Evolutionary conservation across 1,140 invertebrate species (phyloP), one percentile per base, ranked within the genome.

Genomic region (Cataglyphis hispanica): DNA sequence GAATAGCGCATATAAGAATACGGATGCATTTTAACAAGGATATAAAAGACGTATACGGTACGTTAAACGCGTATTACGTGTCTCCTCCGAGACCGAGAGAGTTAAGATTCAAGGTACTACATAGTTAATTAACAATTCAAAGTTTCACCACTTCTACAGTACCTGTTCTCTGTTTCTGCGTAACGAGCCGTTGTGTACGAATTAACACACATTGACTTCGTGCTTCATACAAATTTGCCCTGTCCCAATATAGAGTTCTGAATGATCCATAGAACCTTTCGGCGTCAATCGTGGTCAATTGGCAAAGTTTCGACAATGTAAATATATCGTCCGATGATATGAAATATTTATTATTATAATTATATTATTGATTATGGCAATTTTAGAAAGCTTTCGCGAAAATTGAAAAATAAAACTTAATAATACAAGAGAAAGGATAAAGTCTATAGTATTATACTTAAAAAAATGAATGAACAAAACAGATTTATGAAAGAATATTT

Each of bases 41-140:
- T 78, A 63, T 78, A 78, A 78, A 78, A 78, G 58, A 66, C 19
- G 37, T 64, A 64, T 46, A 78, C 25, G 56, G 58, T 78, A 78
- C 75, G 27, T 78, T 78, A 78, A 78, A 60, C 61, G 19, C 37
- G 40, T 40, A 40, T 85, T 58, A 78, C 37, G 11, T 19, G 11
- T 22, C 76, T 69, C 6, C 37, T 69, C 25, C 34, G 19, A 43
- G 22, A 1, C 6, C n/a, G 27, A 40, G 13, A 50, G 75, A 37
- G 31, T 85, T 64, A 77, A 85, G 60, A 85, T 53, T 85, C 13
- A 80, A 80, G n/a, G 50, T 22, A 81, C n/a, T 56, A 80, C 53
- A 50, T 16, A 13, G 13, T 66, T 85, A 85, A 85, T 85, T 85
- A 85, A 69, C 76, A 85, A 70, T 85, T 80, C 22, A 58, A 85